phyloP scores from a whole-genome alignment of 2,797 vertebrate genomes.

The Clarias laeviceps region DNA sequence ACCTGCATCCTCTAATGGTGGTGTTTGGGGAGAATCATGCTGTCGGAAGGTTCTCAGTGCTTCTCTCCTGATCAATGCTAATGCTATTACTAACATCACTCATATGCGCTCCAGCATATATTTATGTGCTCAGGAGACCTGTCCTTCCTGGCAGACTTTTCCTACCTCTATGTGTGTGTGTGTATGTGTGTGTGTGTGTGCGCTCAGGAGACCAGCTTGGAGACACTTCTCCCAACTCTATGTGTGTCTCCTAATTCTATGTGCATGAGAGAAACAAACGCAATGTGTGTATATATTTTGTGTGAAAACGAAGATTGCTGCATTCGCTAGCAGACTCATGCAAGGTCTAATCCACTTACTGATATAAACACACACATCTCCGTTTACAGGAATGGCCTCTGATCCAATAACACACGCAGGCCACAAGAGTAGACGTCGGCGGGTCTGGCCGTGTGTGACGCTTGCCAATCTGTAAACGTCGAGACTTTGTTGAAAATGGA shows the following conservation, averaged over 20 bases:
- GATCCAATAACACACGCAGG: conserved; percentile 56
- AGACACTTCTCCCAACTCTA: conserved; percentile 42
- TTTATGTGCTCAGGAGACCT: conserved; percentile 53
- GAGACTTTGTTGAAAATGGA: conserved; percentile 31
- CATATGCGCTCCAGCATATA: conserved; percentile 52
- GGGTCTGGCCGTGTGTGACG: conserved; percentile 25
- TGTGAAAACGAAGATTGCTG: conserved; percentile 47
- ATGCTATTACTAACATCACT: conserved; percentile 52
- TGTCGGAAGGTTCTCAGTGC: conserved; percentile 34
- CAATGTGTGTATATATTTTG: conserved; percentile 17
- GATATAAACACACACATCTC: conserved; percentile 69
- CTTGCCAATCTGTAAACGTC: conserved; percentile 32
- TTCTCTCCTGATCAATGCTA: conserved; percentile 51
- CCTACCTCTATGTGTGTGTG: conserved; percentile 45
- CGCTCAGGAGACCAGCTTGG: conserved; percentile 38
- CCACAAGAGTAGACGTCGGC: conserved; percentile 41
- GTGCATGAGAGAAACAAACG: not conserved
- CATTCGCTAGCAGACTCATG: conserved; percentile 63
- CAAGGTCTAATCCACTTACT: conserved; percentile 75
- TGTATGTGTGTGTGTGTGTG: conserved; percentile 38
- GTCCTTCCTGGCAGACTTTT: conserved; percentile 48
- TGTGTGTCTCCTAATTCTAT: conserved; percentile 14
- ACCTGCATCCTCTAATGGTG: conserved; percentile 36
- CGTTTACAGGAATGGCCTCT: conserved; percentile 68
- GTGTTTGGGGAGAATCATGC: conserved; percentile 52